Percentiles rank a stretch among this genome's conserved stretches.
Evolutionary conservation across 2,113 vertebrate species (phyloP).

Genomic region (Sander vitreus): DNA sequence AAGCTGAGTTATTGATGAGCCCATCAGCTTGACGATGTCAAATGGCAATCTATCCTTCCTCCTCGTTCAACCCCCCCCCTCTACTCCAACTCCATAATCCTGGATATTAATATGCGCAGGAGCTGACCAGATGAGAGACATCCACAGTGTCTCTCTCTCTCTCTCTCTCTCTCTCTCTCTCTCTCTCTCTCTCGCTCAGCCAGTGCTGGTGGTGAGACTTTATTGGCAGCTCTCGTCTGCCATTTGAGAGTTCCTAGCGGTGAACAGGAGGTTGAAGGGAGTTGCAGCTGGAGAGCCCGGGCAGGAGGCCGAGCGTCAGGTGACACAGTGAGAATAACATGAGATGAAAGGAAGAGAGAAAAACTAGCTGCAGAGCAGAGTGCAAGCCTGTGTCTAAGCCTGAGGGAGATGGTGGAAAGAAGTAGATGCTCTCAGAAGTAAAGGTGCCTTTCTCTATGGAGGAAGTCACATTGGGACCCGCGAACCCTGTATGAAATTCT

Average conservation of each 20-base stretch:
- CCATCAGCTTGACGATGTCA: no score
- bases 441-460: conserved; percentile 18
- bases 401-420: conserved; percentile 4
- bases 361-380: conserved; percentile 29
- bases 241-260: conserved; percentile 37
- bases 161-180: background rate
- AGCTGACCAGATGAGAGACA: conserved; percentile 36
- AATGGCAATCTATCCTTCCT: no score
- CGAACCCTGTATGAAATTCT: conserved; percentile 18
- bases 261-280: conserved; percentile 46
- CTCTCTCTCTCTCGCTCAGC: background rate
- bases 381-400: conserved; percentile 42
- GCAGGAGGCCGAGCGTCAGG: conserved; percentile 41
- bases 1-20: conserved; percentile 60
- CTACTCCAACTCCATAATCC: conserved; percentile 14
- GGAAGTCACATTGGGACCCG: conserved; percentile 20
- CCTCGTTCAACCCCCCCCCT: conserved; percentile 2
- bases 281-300: conserved; percentile 14
- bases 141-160: conserved; percentile 4
- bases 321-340: conserved; percentile 40
- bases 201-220: conserved; percentile 25
- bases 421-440: conserved; percentile 19
- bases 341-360: conserved; percentile 31
- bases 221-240: conserved; percentile 62
- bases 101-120: conserved; percentile 44